Base-by-base conservation (phyloP, 2,888 invertebrate species). In the Drosophila parthenogenetica region DNA sequence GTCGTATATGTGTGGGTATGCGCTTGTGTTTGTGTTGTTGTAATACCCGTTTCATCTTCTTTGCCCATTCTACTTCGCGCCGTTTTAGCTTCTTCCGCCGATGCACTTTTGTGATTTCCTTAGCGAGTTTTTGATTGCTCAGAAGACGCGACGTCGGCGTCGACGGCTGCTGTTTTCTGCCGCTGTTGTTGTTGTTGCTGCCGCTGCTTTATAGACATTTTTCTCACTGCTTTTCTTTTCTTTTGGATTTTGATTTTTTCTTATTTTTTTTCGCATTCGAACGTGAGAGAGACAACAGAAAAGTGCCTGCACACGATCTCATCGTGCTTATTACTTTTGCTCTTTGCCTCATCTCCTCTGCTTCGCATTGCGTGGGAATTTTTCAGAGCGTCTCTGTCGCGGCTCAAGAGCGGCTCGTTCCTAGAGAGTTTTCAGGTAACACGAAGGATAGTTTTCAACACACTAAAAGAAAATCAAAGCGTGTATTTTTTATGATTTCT, bases 61-160 rank as follows among this genome's bases (percentile, higher is more conserved):
- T 81, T 86, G 72, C 69, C 62, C 84, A 84, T 81, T 89, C 87
- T 84, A 78, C 79, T 85, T 87, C 81, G 74, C 79, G 70, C 76
- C 77, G 85, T 87, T 90, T 77, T 67, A 79, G 83, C 73, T 78
- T 79, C 88, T 87, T 81, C 87, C 75, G 81, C 73, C 67, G 78
- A 79, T 90, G 88, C 89, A 89, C 84, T 89, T 88, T 88, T 88
- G 83, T 86, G 88, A 88, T 90, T 88, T 88, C 88, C 89, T 90
- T 90, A 72, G 79, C 76, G 63, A 84, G 77, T 81, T 87, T 79
- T 73, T 83, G 64, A 75, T 71, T 73, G 59, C 65, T 71, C 51
- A 46, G 61, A 69, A 64, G 48, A 58, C 19, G 55, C 54, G 43
- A 62, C 40, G 40, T 25, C 46, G 65, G 61, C 80, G 69, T 50